Evolutionary conservation across 2,888 invertebrate genomes (phyloP).

Genomic region (Myathropa florea): DNA sequence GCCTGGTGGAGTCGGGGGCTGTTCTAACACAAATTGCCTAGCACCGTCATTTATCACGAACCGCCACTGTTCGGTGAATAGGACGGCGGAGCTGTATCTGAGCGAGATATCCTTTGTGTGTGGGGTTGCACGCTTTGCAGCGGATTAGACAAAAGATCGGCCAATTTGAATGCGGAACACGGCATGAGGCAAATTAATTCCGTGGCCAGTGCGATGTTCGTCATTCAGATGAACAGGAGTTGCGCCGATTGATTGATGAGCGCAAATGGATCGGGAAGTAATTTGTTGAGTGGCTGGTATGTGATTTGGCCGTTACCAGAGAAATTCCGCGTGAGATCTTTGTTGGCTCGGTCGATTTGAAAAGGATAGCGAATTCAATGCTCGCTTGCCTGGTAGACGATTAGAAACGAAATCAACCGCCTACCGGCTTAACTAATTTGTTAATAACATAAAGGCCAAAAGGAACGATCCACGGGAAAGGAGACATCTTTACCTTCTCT

Average conservation of each 20-base stretch:
- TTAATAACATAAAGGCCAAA: too few species aligned
- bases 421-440: too few species aligned
- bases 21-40: constrained; percentile 41
- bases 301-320: neutral
- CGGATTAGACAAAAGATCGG: constrained; percentile 36
- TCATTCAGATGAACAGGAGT: constrained; percentile 27
- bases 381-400: too few species aligned
- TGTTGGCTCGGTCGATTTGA: neutral
- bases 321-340: neutral
- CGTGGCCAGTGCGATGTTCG: constrained; percentile 11
- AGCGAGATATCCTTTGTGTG: neutral
- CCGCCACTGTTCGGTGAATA: constrained; percentile 24
- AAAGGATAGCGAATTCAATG: too few species aligned
- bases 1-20: neutral
- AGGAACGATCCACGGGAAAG: too few species aligned
- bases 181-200: constrained; percentile 57
- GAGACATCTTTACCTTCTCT: too few species aligned
- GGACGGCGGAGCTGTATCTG: neutral
- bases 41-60: constrained; percentile 56
- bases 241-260: constrained; percentile 40
- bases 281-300: neutral
- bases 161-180: constrained; percentile 54
- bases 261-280: constrained; percentile 27
- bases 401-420: too few species aligned
- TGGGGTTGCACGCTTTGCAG: neutral